Evolutionary conservation across 2,113 vertebrate genomes (phyloP).

Genomic region (Albula goreensis): DNA sequence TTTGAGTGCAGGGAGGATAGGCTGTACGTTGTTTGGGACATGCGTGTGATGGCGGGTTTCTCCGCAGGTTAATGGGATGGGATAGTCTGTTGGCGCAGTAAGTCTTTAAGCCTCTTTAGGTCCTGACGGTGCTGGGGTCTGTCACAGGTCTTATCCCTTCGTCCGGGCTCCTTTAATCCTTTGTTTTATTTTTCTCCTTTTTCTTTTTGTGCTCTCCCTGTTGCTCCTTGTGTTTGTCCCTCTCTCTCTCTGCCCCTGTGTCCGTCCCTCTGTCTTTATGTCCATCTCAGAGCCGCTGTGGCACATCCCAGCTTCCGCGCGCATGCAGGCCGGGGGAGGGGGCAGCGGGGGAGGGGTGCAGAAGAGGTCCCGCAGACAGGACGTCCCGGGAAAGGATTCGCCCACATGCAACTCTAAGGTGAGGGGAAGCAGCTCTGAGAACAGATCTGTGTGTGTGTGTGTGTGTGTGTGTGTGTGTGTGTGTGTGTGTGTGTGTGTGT

Average conservation of each 20-base stretch:
- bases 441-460: too few species aligned
- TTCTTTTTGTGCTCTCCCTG: background rate
- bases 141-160: background rate
- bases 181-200: too few species aligned
- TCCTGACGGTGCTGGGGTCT: background rate
- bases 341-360: slow-evolving; percentile 51
- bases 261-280: slow-evolving; percentile 33
- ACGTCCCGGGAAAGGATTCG: slow-evolving; percentile 79
- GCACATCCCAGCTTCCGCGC: slow-evolving; percentile 76
- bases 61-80: background rate
- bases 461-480: too few species aligned
- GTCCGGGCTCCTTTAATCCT: too few species aligned
- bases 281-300: slow-evolving; percentile 79
- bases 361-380: slow-evolving; percentile 76
- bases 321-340: slow-evolving; percentile 60
- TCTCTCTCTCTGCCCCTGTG: too few species aligned
- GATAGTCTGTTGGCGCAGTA: slow-evolving; percentile 38
- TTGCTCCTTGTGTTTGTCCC: background rate
- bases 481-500: too few species aligned
- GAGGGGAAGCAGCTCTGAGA: slow-evolving; percentile 35
- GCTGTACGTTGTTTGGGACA: too few species aligned
- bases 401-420: slow-evolving; percentile 85
- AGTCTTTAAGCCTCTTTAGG: slow-evolving; percentile 63
- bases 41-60: too few species aligned
- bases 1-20: too few species aligned